Base-by-base conservation (phyloP, 2,113 vertebrate species). In the Phaethornis superciliosus region DNA sequence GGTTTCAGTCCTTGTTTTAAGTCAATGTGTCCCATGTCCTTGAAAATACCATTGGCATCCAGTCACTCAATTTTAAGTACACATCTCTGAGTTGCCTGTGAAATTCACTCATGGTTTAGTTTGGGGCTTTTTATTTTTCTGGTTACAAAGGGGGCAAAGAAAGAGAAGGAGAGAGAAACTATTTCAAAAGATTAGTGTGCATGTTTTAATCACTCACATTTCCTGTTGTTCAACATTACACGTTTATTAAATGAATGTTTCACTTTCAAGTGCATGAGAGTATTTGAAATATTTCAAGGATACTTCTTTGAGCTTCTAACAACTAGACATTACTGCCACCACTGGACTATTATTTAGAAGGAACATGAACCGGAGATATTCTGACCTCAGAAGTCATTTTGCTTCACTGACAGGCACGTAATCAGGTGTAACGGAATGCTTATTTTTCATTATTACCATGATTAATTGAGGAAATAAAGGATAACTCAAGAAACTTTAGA, bases 271-370 rank as follows among this genome's bases (percentile, higher is more conserved):
- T 94, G 84, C 86, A 81, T 86, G 62, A 96, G 92, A 96, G 49
- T 94, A 97, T 97, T 95, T 82, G 56, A 97, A 97, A 94, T 94
- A 97, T 98, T 96, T 97, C 76, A 93, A 93, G 97, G 59, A 92
- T 91, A 90, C 71, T 72, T 95, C 54, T 93, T 95, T 81, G 51
- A 77, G 52, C 77, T 92, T 84, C 52, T 78, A 96, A 96, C 20
- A 93, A 92, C 91, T 96, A 94, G 94, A 96, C 18, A 4, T 85
- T 97, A 93, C 97, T 98, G 97, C 97, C 95, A 97, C 95, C 91
- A 89, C 90, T 85, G 96, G 96, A 82, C 85, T 93, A 32, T 68
- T 88, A 68, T 91, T 95, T 90, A 95, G 88, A 88, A 88, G 30
- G 60, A 84, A 74, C 72, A 55, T 22, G 77, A 90, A 90, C 26